Conservation (phyloP, 2,888 invertebrate species). For the Drosophila ezoana region DNA sequence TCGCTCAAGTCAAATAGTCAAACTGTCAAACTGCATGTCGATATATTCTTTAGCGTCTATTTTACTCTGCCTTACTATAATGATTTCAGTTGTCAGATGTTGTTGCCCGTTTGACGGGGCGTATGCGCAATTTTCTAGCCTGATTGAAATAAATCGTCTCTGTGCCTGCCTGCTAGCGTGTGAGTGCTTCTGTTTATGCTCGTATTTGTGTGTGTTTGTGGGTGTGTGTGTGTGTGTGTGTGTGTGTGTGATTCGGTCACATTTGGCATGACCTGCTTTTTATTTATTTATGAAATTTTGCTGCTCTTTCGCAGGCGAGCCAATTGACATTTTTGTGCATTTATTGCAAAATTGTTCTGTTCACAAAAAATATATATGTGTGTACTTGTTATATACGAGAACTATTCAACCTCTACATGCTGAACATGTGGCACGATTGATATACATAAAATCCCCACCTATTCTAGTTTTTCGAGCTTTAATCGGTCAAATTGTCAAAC, state of each 20-base stretch:
- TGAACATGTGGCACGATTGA: too few species aligned
- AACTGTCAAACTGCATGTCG: conserved; percentile 74
- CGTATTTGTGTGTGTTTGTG: not conserved
- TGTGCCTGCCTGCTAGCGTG: conserved; percentile 18
- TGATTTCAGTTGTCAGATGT: conserved; percentile 69
- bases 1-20: conserved; percentile 77
- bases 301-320: conserved; percentile 44
- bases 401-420: too few species aligned
- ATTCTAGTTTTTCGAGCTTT: conserved; percentile 8
- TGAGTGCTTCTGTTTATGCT: conserved; percentile 14
- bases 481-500: conserved; percentile 23
- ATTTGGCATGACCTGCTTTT: conserved; percentile 57
- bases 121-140: conserved; percentile 68
- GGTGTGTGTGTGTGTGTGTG: not conserved
- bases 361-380: not conserved
- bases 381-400: too few species aligned
- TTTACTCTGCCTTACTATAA: conserved; percentile 59
- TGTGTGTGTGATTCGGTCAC: conserved; percentile 30
- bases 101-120: conserved; percentile 54
- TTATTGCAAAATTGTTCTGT: conserved; percentile 37
- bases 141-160: conserved; percentile 71
- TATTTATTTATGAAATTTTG: conserved; percentile 70
- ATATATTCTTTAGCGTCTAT: conserved; percentile 73
- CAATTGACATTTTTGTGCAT: conserved; percentile 60
- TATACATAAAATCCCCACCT: not conserved